phyloP scores from a whole-genome alignment of 2,113 vertebrate genomes.

The Ictalurus punctatus region DNA sequence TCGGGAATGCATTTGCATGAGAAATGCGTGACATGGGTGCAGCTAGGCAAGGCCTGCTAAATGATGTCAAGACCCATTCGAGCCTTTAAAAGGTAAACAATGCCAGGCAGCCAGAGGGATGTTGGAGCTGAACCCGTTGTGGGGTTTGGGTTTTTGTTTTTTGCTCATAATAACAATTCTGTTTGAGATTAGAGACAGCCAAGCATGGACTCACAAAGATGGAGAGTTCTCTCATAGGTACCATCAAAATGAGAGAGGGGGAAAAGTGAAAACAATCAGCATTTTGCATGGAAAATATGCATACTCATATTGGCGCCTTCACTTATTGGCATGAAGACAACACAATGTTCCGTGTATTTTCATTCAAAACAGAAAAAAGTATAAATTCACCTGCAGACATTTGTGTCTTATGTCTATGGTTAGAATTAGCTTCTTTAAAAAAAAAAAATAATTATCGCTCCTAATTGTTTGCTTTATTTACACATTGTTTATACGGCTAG shows the following conservation, averaged over 20 bases:
- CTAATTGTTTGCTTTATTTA: neutral
- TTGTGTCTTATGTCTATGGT: neutral
- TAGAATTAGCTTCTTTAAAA: neutral
- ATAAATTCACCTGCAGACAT: neutral
- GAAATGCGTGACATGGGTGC: conserved; percentile 20
- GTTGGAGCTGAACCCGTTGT: conserved; percentile 35
- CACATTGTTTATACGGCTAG: neutral
- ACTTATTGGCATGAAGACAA: conserved; percentile 1
- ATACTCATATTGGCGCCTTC: conserved; percentile 29
- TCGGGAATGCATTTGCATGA: conserved; percentile 42
- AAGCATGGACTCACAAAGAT: neutral
- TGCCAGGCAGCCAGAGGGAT: conserved; percentile 45
- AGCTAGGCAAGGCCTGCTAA: conserved; percentile 22
- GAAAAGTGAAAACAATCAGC: conserved; percentile 40
- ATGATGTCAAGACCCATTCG: conserved; percentile 33
- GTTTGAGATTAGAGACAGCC: neutral
- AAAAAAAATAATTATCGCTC: neutral
- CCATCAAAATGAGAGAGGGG: conserved; percentile 21
- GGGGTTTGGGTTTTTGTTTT: neutral
- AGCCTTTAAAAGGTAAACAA: conserved; percentile 51
- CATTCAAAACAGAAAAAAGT: neutral
- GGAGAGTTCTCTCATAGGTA: neutral
- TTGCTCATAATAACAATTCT: conserved; percentile 7
- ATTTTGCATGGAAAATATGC: conserved; percentile 1
- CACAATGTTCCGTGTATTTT: neutral